Conservation (phyloP, 2,888 invertebrate species). For the Tribolium freemani region DNA sequence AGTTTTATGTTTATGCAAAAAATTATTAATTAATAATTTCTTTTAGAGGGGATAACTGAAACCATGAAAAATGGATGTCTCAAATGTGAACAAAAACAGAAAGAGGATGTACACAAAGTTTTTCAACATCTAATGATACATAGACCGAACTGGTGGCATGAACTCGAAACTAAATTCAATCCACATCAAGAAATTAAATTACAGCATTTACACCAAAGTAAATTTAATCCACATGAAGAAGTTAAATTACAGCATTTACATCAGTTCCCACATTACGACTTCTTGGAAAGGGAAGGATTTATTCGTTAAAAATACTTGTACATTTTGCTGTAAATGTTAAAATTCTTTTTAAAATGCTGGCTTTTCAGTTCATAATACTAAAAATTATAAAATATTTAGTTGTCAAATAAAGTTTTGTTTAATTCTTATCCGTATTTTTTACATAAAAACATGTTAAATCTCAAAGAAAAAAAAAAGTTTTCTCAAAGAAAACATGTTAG, state of each 20-base stretch:
- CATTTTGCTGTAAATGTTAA: too few relatives aligned
- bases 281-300: not conserved
- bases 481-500: too few relatives aligned
- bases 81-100: conserved; percentile 77
- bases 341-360: too few relatives aligned
- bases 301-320: not conserved
- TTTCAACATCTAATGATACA: conserved; percentile 76
- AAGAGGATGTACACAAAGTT: conserved; percentile 73
- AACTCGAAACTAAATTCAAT: conserved; percentile 77
- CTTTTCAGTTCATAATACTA: too few relatives aligned
- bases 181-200: conserved; percentile 74
- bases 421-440: too few relatives aligned
- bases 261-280: not conserved
- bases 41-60: conserved; percentile 76
- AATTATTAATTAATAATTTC: not conserved
- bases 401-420: too few relatives aligned
- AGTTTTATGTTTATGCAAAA: not conserved
- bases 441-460: too few relatives aligned
- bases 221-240: conserved; percentile 77
- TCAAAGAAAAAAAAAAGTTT: too few relatives aligned
- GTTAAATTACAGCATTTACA: conserved; percentile 68
- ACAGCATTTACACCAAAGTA: conserved; percentile 59
- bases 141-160: conserved; percentile 74
- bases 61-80: conserved; percentile 76
- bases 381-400: too few relatives aligned